These are phyloP conservation scores for Caenorhabditis sp. DNA, from an alignment of 2,888 invertebrate genomes.

Conservation along the genomic window DNA sequence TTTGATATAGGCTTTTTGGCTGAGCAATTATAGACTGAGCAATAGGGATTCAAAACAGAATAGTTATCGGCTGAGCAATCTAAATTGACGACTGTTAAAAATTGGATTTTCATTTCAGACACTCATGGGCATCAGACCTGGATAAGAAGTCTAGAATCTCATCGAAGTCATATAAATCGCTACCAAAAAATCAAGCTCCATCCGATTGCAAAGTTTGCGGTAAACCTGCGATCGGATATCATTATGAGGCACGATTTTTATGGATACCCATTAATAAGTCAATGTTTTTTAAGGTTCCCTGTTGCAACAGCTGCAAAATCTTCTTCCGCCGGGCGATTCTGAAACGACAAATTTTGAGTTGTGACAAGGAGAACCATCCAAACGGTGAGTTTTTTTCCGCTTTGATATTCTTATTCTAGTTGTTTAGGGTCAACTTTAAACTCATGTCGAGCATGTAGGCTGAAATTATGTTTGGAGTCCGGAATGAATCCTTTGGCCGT, in stretches of 20 bases:
- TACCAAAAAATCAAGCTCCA: slow-evolving; percentile 61
- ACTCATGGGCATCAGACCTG: no score
- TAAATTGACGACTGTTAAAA: no score
- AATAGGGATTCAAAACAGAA: no score
- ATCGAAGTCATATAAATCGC: slow-evolving; percentile 26
- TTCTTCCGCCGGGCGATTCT: slow-evolving; percentile 61
- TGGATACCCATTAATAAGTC: not conserved
- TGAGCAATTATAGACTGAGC: no score
- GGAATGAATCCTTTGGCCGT: slow-evolving; percentile 54
- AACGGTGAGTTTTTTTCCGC: slow-evolving; percentile 21
- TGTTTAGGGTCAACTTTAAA: slow-evolving; percentile 26
- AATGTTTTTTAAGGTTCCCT: slow-evolving; percentile 58
- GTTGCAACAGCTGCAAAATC: slow-evolving; percentile 68
- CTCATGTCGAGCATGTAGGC: slow-evolving; percentile 59
- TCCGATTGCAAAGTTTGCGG: slow-evolving; percentile 69
- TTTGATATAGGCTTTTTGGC: no score
- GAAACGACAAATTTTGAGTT: slow-evolving; percentile 43
- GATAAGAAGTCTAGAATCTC: not conserved
- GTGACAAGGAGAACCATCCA: slow-evolving; percentile 10
- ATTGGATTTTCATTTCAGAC: no score
- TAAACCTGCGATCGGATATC: slow-evolving; percentile 71
- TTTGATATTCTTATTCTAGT: not conserved
- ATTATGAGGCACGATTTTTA: slow-evolving; percentile 66
- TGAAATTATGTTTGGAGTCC: slow-evolving; percentile 40
- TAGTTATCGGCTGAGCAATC: no score